phyloP scores from a whole-genome alignment of 2,113 vertebrate species.

The Neotragus moschatus region DNA sequence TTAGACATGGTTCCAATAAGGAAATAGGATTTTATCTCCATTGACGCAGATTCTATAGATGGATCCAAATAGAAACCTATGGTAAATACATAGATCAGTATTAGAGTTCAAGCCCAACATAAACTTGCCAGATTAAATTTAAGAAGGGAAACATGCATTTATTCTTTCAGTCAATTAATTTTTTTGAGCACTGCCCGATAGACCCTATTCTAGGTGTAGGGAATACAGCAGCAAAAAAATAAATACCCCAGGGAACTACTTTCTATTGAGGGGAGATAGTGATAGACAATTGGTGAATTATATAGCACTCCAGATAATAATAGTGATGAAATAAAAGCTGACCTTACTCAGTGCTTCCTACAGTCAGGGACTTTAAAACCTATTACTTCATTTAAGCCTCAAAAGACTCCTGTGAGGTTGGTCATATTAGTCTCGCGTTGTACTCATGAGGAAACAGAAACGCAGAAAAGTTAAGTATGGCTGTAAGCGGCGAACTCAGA shows the following conservation, averaged over 20 bases:
- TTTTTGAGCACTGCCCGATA: background rate
- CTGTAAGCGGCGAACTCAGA: background rate
- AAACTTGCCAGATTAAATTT: background rate
- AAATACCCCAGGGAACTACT: background rate
- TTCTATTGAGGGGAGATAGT: background rate
- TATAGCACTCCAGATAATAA: background rate
- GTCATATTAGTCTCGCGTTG: background rate
- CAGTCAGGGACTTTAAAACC: background rate
- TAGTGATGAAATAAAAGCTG: background rate
- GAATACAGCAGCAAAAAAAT: background rate
- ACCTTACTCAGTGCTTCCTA: background rate
- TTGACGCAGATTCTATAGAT: background rate
- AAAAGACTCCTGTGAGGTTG: background rate
- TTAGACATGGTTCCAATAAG: background rate
- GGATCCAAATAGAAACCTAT: background rate
- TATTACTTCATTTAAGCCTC: background rate
- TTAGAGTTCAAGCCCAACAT: background rate
- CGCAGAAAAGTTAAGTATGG: background rate
- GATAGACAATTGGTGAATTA: background rate
- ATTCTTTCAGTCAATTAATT: background rate
- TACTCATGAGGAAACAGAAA: background rate
- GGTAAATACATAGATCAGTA: background rate
- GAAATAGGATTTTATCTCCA: background rate
- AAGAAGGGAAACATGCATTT: background rate
- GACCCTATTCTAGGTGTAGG: background rate